phyloP scores from a whole-genome alignment of 1,140 invertebrate genomes.

The Cyclina sinensis region DNA sequence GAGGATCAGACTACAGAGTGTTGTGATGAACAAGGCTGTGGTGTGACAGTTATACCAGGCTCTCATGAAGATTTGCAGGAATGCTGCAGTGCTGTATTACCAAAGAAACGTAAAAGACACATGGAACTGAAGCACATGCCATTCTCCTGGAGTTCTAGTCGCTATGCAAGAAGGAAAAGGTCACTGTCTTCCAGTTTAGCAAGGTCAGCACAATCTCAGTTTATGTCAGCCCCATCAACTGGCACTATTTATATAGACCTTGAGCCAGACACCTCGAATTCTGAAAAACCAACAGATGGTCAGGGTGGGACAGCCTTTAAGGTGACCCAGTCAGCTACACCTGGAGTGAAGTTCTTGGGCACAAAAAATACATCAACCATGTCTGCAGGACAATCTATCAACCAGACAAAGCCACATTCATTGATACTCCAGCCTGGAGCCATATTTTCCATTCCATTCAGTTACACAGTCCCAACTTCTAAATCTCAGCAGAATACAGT shows the following conservation, averaged over 20 bases:
- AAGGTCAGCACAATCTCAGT: neutral
- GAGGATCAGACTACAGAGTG: slow-evolving; percentile 46
- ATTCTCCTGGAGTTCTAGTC: slow-evolving; percentile 52
- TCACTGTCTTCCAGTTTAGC: slow-evolving; percentile 19
- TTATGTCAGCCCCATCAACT: slow-evolving; percentile 6
- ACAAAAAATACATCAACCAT: neutral
- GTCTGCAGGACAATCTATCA: neutral
- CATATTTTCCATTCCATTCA: slow-evolving; percentile 74
- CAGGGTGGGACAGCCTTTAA: slow-evolving; percentile 5
- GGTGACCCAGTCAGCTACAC: slow-evolving; percentile 8
- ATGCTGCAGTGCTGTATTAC: slow-evolving; percentile 83
- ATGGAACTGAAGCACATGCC: slow-evolving; percentile 82
- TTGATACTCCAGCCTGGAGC: slow-evolving; percentile 72
- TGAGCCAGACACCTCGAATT: slow-evolving; percentile 56
- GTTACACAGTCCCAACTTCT: slow-evolving; percentile 68
- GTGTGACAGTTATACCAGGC: slow-evolving; percentile 79
- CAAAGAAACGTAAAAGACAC: slow-evolving; percentile 84
- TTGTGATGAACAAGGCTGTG: slow-evolving; percentile 78
- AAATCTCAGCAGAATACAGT: neutral
- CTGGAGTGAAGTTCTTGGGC: neutral
- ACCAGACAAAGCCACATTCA: slow-evolving; percentile 55
- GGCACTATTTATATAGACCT: slow-evolving; percentile 75
- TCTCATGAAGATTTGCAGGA: slow-evolving; percentile 80
- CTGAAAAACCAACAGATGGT: neutral
- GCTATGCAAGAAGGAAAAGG: slow-evolving; percentile 56